phyloP scores from a whole-genome alignment of 2,888 invertebrate genomes.

The Dicyrtoma fusca region DNA sequence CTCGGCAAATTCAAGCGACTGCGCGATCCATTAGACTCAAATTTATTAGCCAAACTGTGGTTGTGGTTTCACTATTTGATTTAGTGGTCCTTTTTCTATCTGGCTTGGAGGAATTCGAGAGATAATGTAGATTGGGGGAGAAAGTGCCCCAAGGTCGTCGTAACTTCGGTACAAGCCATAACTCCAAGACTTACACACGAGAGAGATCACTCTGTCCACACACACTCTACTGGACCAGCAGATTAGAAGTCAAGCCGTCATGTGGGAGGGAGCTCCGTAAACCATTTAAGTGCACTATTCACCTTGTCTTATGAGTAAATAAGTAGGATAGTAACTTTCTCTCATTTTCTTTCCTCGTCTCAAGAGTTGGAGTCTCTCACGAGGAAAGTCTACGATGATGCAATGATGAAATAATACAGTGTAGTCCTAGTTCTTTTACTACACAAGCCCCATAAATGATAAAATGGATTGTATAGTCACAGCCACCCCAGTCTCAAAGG shows the following conservation, averaged over 20 bases:
- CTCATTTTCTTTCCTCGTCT: too few relatives aligned
- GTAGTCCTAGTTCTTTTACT: too few relatives aligned
- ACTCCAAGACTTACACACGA: neutral
- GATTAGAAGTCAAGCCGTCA: neutral
- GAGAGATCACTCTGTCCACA: neutral
- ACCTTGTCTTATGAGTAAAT: neutral
- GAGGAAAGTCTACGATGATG: too few relatives aligned
- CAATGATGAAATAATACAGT: too few relatives aligned
- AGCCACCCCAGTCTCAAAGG: too few relatives aligned
- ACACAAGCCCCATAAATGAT: too few relatives aligned
- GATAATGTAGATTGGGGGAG: neutral
- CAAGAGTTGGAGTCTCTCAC: too few relatives aligned
- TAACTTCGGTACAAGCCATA: neutral
- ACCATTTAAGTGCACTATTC: neutral
- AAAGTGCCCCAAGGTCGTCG: neutral
- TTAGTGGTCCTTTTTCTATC: conserved; percentile 9
- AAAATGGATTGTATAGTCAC: too few relatives aligned
- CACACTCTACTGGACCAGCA: neutral
- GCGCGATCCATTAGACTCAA: neutral
- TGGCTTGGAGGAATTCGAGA: neutral
- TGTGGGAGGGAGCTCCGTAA: neutral
- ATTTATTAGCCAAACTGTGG: conserved; percentile 14
- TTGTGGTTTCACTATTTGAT: conserved; percentile 20
- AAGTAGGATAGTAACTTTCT: too few relatives aligned
- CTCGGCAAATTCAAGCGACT: too few relatives aligned